Base-by-base conservation (phyloP, 2,113 vertebrate genomes). In the Hydrolagus affinis region DNA sequence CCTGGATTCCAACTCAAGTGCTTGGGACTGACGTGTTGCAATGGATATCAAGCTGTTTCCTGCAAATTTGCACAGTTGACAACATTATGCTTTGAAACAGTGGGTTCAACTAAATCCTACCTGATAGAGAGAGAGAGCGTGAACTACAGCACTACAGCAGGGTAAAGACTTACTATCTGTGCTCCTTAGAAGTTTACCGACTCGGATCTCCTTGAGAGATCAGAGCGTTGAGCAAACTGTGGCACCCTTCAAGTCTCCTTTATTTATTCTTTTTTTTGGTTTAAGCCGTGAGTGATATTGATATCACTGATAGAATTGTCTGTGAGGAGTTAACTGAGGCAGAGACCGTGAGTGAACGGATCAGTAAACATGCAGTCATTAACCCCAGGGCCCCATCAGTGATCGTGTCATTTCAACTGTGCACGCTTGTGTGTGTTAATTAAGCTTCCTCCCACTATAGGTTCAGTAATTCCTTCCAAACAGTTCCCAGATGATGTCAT, bases 371-470 rank as follows among this genome's bases (percentile, higher is more conserved):
- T 44, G 44, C 44, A 64, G n/a, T 80, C n/a, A 80, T 62, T 28
- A 80, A 80, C 12, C 59, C 76, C 28, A 14, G 11, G 76, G 76
- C 28, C 11, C 62, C 14, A 44, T 44, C 44, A 44, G 44, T 6
- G 44, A 44, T 44, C 6, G 44, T 44, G 44, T 44, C 44, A 44
- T 44, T 44, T 44, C 44, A 44, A 44, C 44, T 44, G 44, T 44
- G 44, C 44, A 6, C 6, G 44, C 2, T 6, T 44, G 44, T 44
- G 44, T 44, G 44, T 44, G n/a, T 62, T 30, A 28, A 80, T 80
- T 80, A 80, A 76, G n/a, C 8, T 80, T 80, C 28, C n/a, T 75
- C 32, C 73, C 73, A 75, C 32, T 32, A 44, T 80, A 28, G 59
- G 7, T 14, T 25, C 23, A 8, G 23, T 80, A 64, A 64, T 62